Base-by-base conservation (phyloP, 2,888 invertebrate genomes). In the Digitonthophagus gazella region DNA sequence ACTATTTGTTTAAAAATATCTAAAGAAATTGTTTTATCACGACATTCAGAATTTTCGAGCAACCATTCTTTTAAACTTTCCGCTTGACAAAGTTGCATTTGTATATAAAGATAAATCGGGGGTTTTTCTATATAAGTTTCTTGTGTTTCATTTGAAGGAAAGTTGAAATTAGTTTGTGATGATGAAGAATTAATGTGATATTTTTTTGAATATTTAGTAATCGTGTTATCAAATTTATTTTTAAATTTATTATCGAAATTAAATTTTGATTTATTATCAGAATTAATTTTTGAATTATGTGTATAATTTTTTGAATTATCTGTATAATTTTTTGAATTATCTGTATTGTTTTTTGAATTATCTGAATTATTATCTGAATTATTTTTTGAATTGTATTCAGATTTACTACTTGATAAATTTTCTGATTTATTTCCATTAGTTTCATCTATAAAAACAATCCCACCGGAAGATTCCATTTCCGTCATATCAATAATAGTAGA, bases 61-160 rank as follows among this genome's bases (percentile, higher is more conserved):
- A 98, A 85, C 98, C 98, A 98, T 77, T 97, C 96, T 78, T 93
- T 91, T 55, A 99, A 85, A 73, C 95, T 97, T 77, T 95, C 91
- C 77, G 91, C 89, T 67, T 90, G 89, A 78, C 98, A 98, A 71
- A 98, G 84, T 83, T 98, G 97, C 98, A 98, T 98, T 85, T 98
- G 98, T 80, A 98, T 98, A 81, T 96, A 98, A 14, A 98, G 86
- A 81, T 92, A 95, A 79, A 92, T 89, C 5, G 74, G 72, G 16
- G 28, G 15, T 19, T 19, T 15, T 14, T 61, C 61, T 8, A 18
- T 8, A 19, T 2, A 19, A 4, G 19, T 61, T 19, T n/a, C 61
- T 19, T 8, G 1, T 61, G 18, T 44, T 2, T 44, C 61, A 18
- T 14, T 61, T 61, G 61, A 16, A 11, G 3, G 22, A 44, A 11